A percentile compares a stretch with the other conserved stretches of the same genome.
These are phyloP conservation scores for Mythimna impura DNA, from an alignment of 2,888 invertebrate genomes.

Conservation along the genomic window DNA sequence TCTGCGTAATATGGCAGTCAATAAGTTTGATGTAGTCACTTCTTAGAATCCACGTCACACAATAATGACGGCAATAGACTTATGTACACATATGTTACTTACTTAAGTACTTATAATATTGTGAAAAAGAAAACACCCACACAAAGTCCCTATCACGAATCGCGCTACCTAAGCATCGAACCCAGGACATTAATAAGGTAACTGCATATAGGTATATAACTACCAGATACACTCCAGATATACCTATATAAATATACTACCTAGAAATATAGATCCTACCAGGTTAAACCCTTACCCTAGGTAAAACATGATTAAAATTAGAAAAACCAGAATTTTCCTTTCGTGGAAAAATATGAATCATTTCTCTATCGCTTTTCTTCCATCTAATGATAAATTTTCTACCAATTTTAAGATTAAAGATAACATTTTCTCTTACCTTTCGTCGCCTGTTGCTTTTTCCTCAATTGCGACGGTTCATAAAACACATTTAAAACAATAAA, in stretches of 20 bases:
- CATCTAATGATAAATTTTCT: background rate
- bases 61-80: background rate
- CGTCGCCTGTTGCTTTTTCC: constrained; percentile 75
- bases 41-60: background rate
- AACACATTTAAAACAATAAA: constrained; percentile 65
- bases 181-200: background rate
- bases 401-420: background rate
- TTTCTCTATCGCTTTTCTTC: background rate
- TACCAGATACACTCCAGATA: too few species aligned
- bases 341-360: background rate
- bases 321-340: background rate
- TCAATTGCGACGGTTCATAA: constrained; percentile 75
- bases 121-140: background rate
- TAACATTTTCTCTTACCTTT: constrained; percentile 70
- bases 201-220: background rate
- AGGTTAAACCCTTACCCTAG: background rate
- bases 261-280: background rate
- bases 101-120: background rate
- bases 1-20: background rate
- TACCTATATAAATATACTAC: too few species aligned
- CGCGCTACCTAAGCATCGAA: background rate
- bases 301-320: background rate
- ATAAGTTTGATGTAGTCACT: background rate
- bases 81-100: background rate
- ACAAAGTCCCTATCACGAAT: background rate